Conservation (phyloP, 2,797 vertebrate species). For the Sebastes iracundus region DNA sequence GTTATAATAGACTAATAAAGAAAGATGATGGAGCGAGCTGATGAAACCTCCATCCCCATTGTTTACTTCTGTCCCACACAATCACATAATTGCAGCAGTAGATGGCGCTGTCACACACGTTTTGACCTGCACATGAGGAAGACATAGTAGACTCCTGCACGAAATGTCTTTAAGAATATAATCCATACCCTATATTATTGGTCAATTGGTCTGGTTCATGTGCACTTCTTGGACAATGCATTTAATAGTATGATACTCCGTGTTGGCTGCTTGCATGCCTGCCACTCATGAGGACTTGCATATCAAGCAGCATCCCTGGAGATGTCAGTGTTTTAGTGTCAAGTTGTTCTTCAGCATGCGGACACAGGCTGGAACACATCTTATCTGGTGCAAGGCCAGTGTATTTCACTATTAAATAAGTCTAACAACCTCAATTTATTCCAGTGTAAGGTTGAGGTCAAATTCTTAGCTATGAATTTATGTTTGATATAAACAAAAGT, state of each 20-base stretch:
- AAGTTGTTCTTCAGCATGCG: not conserved
- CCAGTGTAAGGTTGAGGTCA: not conserved
- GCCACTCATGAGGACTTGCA: not conserved
- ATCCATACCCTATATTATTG: not conserved
- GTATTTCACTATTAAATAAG: slow-evolving; percentile 4
- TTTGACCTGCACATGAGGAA: not conserved
- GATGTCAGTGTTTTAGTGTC: not conserved
- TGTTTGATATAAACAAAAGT: slow-evolving; percentile 27
- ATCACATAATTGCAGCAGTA: slow-evolving; percentile 33
- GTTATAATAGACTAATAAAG: not conserved
- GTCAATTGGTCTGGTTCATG: not conserved
- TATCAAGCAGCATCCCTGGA: not conserved
- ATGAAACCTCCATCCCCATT: not conserved
- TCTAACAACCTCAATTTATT: not conserved
- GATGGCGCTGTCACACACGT: slow-evolving; percentile 47
- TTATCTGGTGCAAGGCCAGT: not conserved
- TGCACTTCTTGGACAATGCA: not conserved
- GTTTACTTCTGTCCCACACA: not conserved
- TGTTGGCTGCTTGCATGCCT: not conserved
- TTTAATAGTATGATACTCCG: slow-evolving; percentile 8
- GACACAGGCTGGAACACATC: not conserved
- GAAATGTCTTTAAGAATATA: not conserved
- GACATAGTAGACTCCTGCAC: not conserved
- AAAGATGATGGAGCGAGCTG: not conserved
- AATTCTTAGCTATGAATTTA: not conserved